phyloP scores from a whole-genome alignment of 2,797 vertebrate species.

The Glossophaga mutica region DNA sequence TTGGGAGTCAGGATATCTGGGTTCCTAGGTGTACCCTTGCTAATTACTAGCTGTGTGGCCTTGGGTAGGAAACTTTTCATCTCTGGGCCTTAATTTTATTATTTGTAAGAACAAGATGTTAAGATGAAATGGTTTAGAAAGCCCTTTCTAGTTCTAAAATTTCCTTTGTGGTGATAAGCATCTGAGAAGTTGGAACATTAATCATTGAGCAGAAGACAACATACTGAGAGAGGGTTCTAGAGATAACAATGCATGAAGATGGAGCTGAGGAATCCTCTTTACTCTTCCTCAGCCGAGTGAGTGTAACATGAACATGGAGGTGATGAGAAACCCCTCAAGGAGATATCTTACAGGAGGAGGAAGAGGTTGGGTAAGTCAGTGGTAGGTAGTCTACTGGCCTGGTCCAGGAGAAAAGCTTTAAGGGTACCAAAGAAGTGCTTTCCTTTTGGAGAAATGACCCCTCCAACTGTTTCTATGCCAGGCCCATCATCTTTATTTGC shows the following conservation, averaged over 20 bases:
- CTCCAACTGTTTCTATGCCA: neutral
- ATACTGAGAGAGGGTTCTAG: slow-evolving; percentile 7
- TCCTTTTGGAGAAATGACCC: neutral
- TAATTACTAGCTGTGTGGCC: neutral
- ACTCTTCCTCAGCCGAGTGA: neutral
- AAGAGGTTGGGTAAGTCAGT: neutral
- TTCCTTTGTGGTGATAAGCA: neutral
- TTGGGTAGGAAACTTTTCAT: neutral
- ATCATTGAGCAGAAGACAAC: neutral
- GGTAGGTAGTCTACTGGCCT: neutral
- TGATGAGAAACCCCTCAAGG: neutral
- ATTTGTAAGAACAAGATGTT: slow-evolving; percentile 17
- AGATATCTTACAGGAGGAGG: neutral
- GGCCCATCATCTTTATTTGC: neutral
- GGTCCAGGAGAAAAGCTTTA: neutral
- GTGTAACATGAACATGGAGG: neutral
- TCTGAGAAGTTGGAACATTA: slow-evolving; percentile 31
- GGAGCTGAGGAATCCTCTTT: neutral
- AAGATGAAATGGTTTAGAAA: slow-evolving; percentile 33
- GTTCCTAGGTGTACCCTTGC: neutral
- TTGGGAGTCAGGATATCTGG: neutral
- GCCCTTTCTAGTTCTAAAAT: neutral
- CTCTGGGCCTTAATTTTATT: neutral
- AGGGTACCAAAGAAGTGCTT: neutral
- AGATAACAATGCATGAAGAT: neutral